Percentiles rank a stretch among this genome's conserved stretches.
Evolutionary conservation across 1,140 invertebrate genomes (phyloP).

Genomic region (Neodiprion pinetum): DNA sequence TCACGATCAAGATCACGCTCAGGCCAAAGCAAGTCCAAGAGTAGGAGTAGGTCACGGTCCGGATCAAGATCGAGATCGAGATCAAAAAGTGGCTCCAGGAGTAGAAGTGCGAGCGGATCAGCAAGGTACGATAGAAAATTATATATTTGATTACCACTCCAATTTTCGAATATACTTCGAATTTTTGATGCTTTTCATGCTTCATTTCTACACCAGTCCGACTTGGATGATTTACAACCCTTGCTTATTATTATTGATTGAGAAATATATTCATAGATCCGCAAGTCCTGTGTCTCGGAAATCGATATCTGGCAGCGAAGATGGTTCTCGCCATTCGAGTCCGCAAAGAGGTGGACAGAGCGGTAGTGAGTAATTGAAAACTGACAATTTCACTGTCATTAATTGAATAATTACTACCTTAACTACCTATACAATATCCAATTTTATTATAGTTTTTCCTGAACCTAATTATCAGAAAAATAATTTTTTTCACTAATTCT

Average conservation of each 20-base stretch:
- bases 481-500: too few species aligned
- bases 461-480: too few species aligned
- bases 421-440: too few species aligned
- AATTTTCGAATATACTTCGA: too few species aligned
- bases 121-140: conserved; percentile 54
- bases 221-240: too few species aligned
- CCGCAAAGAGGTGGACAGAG: conserved; percentile 18
- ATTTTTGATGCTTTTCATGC: too few species aligned
- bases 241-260: conserved; percentile 16
- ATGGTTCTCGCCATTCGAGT: conserved; percentile 48
- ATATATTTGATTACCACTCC: conserved; percentile 11
- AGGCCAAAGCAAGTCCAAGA: conserved; percentile 34
- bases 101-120: conserved; percentile 57
- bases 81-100: conserved; percentile 59
- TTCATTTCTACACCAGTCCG: too few species aligned
- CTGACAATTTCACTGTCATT: too few species aligned
- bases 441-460: too few species aligned
- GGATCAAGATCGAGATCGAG: conserved; percentile 48
- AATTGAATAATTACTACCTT: too few species aligned
- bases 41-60: conserved; percentile 41
- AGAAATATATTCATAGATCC: conserved; percentile 50
- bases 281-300: conserved; percentile 62
- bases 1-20: conserved; percentile 41
- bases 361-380: background rate
- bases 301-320: conserved; percentile 63